Evolutionary conservation across 1,140 invertebrate genomes (phyloP).

Genomic region (Sinella curviseta): DNA sequence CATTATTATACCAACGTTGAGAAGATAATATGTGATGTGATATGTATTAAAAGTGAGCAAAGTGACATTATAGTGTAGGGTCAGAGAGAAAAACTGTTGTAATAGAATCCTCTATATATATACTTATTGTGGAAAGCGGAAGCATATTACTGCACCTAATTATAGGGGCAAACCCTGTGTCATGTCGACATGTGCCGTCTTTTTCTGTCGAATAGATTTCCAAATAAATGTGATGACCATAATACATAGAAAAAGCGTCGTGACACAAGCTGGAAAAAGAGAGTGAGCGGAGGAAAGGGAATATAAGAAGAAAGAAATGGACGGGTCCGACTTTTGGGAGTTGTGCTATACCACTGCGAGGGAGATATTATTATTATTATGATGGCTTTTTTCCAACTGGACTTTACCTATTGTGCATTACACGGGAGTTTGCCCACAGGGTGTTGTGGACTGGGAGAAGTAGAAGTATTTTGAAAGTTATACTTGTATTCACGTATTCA

Average conservation of each 20-base stretch:
- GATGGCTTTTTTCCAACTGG: neutral
- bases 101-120: too few relatives aligned
- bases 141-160: slow-evolving; percentile 35
- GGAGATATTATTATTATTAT: too few relatives aligned
- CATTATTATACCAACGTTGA: neutral
- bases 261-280: neutral
- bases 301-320: neutral
- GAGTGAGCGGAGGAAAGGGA: neutral
- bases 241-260: neutral
- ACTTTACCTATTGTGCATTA: too few relatives aligned
- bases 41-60: too few relatives aligned
- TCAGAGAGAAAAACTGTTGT: too few relatives aligned
- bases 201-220: slow-evolving; percentile 33
- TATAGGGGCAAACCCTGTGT: slow-evolving; percentile 39
- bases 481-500: too few relatives aligned
- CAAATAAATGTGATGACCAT: slow-evolving; percentile 14
- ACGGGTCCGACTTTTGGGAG: too few relatives aligned
- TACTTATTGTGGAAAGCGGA: slow-evolving; percentile 1
- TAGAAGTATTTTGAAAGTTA: too few relatives aligned
- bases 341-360: too few relatives aligned
- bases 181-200: slow-evolving; percentile 40
- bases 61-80: too few relatives aligned
- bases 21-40: too few relatives aligned
- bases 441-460: too few relatives aligned
- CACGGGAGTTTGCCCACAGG: neutral